Evolutionary conservation across 1,140 invertebrate species (phyloP), one percentile per base, ranked within the genome.

Genomic region (Venustaconcha ellipsiformis): DNA sequence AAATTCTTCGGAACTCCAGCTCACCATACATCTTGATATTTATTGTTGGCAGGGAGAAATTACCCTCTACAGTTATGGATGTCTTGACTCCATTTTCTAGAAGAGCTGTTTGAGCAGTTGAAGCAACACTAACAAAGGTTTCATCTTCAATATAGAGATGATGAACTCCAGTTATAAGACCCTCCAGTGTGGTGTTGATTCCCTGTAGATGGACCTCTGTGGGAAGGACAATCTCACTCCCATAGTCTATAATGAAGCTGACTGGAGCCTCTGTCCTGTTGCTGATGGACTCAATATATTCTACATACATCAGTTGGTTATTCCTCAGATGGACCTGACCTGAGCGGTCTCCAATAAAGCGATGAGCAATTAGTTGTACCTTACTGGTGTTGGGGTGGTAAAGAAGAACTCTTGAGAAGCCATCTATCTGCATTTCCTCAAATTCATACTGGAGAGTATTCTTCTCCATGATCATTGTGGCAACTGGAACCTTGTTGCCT

Each of bases 151-250:
- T 70, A 69, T 85, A 86, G 15, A 86, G 64, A 72, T 85, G 82
- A 66, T 86, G 85, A n/a, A 86, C 82, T 15, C 82, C 82, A 20
- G 81, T 84, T 30, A 86, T 78, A 67, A 81, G 68, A 14, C 85
- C 85, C 66, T 74, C 68, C 13, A 85, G 68, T 14, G 77, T 82
- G 18, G 83, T 82, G 67, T 85, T 84, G 14, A 84, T 79, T 30
- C 84, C 85, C 48, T 85, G 85, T 15, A 86, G 70, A 70, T 85
- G 83, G n/a, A 85, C 81, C 62, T 85, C 85, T 26, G 83, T 84
- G n/a, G 85, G 85, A 70, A 86, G 81, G 23, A 86, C 64, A 0
- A 86, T 72, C 63, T 85, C 84, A 58, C 78, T 72, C n/a, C 79
- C 83, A 66, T 82, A 60, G 67, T 85, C 85, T 70, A 85, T 84